A percentile compares a stretch with the other conserved stretches of the same genome.
Evolutionary conservation across 2,797 vertebrate genomes (phyloP).

Genomic region (Coreius guichenoti): DNA sequence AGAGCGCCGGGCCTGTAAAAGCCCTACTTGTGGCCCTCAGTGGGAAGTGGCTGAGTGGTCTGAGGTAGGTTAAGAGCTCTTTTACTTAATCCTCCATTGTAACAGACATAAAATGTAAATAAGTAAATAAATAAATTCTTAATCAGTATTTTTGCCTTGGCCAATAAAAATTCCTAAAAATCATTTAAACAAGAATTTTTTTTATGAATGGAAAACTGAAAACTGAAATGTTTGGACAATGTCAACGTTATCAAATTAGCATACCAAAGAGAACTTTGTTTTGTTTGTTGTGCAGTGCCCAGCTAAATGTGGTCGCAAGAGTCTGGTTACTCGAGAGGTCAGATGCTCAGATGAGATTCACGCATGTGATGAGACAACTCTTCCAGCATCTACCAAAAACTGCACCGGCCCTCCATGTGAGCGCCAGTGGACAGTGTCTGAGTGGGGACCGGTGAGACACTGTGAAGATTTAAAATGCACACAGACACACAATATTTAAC

Average conservation of each 20-base stretch:
- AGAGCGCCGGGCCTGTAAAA: conserved; percentile 91
- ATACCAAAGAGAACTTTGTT: not conserved
- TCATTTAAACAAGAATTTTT: not conserved
- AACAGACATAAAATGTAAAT: not conserved
- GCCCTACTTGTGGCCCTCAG: conserved; percentile 93
- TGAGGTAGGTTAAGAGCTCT: conserved; percentile 77
- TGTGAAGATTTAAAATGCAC: conserved; percentile 38
- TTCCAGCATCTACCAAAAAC: conserved; percentile 85
- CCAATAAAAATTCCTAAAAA: not conserved
- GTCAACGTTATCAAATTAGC: not conserved
- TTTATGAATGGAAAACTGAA: not conserved
- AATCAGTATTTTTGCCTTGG: not conserved
- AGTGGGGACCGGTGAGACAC: conserved; percentile 92
- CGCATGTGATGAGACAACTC: conserved; percentile 83
- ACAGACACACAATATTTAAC: conserved; percentile 38
- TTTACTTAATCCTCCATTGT: not conserved
- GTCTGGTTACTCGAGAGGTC: conserved; percentile 89
- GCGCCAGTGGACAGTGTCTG: conserved; percentile 95
- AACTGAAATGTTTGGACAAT: not conserved
- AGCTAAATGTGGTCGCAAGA: conserved; percentile 88
- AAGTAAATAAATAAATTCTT: not conserved
- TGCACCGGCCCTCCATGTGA: conserved; percentile 93
- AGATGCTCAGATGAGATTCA: conserved; percentile 91
- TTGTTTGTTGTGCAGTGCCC: conserved; percentile 80
- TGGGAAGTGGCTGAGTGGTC: conserved; percentile 99